These are phyloP conservation scores for Acleris literana DNA, from an alignment of 2,888 invertebrate genomes.

Conservation along the genomic window DNA sequence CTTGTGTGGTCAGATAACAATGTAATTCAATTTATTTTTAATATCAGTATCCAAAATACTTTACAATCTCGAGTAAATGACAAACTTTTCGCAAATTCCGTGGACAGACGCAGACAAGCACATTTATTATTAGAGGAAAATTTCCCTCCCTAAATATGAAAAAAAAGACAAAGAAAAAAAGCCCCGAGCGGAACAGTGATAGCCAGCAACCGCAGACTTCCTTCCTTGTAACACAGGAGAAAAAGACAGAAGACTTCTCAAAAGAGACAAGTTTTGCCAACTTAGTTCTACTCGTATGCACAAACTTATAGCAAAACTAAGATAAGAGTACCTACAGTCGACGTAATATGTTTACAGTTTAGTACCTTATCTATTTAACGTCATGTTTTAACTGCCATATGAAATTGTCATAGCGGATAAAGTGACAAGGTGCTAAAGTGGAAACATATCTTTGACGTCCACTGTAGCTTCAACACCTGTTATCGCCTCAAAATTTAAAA, in stretches of 20 bases:
- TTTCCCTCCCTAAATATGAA: constrained; percentile 5
- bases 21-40: not conserved
- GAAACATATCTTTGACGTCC: too few relatives aligned
- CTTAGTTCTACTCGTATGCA: too few relatives aligned
- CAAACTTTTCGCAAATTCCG: constrained; percentile 8
- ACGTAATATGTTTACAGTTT: too few relatives aligned
- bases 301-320: too few relatives aligned
- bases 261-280: not conserved
- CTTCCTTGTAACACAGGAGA: not conserved
- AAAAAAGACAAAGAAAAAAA: constrained; percentile 12
- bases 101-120: constrained; percentile 6
- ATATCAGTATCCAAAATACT: not conserved
- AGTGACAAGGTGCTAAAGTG: too few relatives aligned
- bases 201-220: constrained; percentile 22
- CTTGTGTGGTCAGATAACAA: not conserved
- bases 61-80: not conserved
- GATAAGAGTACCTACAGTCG: too few relatives aligned
- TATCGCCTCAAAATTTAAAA: too few relatives aligned
- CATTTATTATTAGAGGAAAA: constrained; percentile 13
- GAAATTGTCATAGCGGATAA: too few relatives aligned
- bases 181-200: constrained; percentile 18
- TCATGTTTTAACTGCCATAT: too few relatives aligned
- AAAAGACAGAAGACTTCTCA: not conserved
- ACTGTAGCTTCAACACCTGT: too few relatives aligned
- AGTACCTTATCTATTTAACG: too few relatives aligned